Evolutionary conservation across 1,140 invertebrate genomes (phyloP).

Genomic region (Nephila pilipes): DNA sequence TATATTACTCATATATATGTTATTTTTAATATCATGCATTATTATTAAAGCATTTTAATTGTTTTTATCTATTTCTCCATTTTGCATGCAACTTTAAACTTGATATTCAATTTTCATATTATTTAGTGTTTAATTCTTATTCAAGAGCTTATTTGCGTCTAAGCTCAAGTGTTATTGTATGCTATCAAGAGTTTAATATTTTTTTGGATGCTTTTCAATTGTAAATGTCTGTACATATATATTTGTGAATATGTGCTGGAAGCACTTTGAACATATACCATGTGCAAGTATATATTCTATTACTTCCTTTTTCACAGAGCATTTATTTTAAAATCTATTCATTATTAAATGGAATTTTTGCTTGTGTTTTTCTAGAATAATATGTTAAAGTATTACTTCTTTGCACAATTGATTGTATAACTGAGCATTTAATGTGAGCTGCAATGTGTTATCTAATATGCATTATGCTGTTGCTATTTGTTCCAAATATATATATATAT

Average conservation of each 20-base stretch:
- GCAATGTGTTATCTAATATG: not conserved
- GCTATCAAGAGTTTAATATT: slow-evolving; percentile 39
- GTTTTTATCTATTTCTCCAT: not conserved
- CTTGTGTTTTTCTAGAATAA: not conserved
- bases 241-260: slow-evolving; percentile 4
- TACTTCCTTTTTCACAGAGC: not conserved
- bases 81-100: not conserved
- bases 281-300: slow-evolving; percentile 25
- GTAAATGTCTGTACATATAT: slow-evolving; percentile 52
- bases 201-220: slow-evolving; percentile 57
- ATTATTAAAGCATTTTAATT: too few relatives aligned
- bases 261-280: not conserved
- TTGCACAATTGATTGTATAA: not conserved
- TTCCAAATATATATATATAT: not conserved
- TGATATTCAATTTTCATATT: not conserved
- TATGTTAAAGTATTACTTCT: not conserved
- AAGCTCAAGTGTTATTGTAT: slow-evolving; percentile 52
- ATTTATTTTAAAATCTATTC: slow-evolving; percentile 2
- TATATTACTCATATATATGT: too few relatives aligned
- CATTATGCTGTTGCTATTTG: slow-evolving; percentile 4
- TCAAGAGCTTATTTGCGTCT: slow-evolving; percentile 64
- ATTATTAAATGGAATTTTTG: not conserved
- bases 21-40: too few relatives aligned
- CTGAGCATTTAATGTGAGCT: slow-evolving; percentile 18
- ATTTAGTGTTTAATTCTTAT: slow-evolving; percentile 41